These are phyloP conservation scores for Pocillopora meandrina DNA, from an alignment of 92 coral and sea anemone genomes.

Conservation along the genomic window DNA sequence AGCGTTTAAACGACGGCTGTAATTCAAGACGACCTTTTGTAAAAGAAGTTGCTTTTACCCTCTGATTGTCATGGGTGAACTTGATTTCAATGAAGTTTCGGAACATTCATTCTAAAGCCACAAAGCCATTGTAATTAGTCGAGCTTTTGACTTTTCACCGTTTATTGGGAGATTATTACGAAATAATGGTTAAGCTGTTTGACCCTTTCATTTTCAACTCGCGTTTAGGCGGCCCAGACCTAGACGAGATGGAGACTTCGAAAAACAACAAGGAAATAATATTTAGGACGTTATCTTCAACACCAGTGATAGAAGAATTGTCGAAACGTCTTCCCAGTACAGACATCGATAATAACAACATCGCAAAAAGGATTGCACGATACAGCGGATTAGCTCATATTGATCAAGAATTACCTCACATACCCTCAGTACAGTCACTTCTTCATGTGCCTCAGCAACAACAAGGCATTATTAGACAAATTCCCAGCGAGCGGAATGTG, in stretches of 20 bases:
- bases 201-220: background rate
- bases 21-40: too few species aligned
- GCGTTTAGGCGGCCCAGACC: background rate
- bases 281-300: conserved; percentile 30
- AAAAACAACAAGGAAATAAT: conserved; percentile 22
- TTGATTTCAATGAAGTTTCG: too few species aligned
- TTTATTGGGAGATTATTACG: too few species aligned
- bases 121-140: too few species aligned
- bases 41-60: too few species aligned
- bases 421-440: conserved; percentile 5
- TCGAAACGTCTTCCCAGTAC: conserved; percentile 10
- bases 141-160: too few species aligned
- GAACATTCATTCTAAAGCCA: too few species aligned
- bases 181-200: background rate
- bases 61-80: too few species aligned
- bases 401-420: conserved; percentile 3
- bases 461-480: background rate
- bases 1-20: too few species aligned
- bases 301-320: conserved; percentile 27
- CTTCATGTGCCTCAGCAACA: conserved; percentile 12
- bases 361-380: background rate
- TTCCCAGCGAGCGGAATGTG: background rate
- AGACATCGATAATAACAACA: background rate
- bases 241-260: background rate
- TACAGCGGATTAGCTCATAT: conserved; percentile 6